Evolutionary conservation across 2,113 vertebrate species (phyloP), one percentile per base, ranked within the genome.

Genomic region (Bubo blakistoni): DNA sequence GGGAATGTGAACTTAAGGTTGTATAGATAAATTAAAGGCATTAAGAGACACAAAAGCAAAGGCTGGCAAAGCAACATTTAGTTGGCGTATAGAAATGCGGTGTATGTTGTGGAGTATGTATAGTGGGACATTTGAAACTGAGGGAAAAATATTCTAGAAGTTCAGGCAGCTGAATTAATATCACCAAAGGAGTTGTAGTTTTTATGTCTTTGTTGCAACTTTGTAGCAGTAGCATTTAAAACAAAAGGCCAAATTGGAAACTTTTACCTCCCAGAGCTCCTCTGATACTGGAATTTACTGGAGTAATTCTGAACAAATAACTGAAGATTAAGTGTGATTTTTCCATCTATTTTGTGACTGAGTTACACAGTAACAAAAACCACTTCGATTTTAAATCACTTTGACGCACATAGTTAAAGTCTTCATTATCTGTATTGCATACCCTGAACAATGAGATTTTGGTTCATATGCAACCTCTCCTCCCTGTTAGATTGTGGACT

Each of bases 1-100:
- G 90, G 67, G 95, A 96, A 86, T 87, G 80, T 77, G 81, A 96
- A 95, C 90, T 96, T 96, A 88, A 94, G 67, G 76, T 92, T 92
- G 88, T 55, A 83, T 66, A 95, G 90, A 92, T 93, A 97, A 94
- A 93, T 96, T 92, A 90, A 90, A 94, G 42, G 18, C 72, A 59
- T 90, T 93, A 93, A 29, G 82, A 96, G 61, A 67, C 59, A 93
- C 26, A 69, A 69, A 89, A 71, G 63, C 36, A 83, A 70, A 71
- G 21, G 26, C 55, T 93, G 65, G 70, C 25, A 88, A 59, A 86
- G 52, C 29, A 80, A 46, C 44, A 30, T 66, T 77, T 58, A 76
- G 65, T 17, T 94, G n/a, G 62, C 4, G 2, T n/a, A 65, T 15
- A 57, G 67, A 90, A 73, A 49, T 24, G 26, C 26, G 88, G 57